phyloP scores from a whole-genome alignment of 1,140 invertebrate species.

The Chironomus striatipennis region DNA sequence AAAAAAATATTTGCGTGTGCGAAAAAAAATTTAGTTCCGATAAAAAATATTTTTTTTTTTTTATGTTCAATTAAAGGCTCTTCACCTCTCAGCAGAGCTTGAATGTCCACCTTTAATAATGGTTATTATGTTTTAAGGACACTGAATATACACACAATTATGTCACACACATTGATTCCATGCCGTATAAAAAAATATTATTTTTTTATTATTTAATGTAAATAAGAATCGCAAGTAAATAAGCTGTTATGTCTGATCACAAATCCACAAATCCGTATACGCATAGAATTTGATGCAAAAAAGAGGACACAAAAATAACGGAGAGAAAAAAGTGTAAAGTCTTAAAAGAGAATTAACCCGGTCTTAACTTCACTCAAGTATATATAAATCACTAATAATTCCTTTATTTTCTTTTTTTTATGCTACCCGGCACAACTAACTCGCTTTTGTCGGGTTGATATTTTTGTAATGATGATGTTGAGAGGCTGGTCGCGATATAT shows the following conservation, averaged over 20 bases:
- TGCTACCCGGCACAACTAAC: conserved; percentile 18
- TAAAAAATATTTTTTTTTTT: no score
- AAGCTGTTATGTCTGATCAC: background rate
- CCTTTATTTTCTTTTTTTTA: background rate
- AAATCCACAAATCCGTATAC: background rate
- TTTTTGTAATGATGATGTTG: conserved; percentile 19
- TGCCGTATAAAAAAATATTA: background rate
- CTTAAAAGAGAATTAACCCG: conserved; percentile 21
- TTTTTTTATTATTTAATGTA: background rate
- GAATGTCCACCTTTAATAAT: no score
- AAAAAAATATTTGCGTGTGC: no score
- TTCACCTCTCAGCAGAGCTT: no score
- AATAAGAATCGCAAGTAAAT: background rate
- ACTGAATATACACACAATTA: no score
- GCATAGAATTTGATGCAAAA: background rate
- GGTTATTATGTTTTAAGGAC: no score
- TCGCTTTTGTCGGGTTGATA: conserved; percentile 20
- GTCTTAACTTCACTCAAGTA: background rate
- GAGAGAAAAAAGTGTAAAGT: conserved; percentile 17
- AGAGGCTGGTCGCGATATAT: conserved; percentile 19
- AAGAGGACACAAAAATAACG: background rate
- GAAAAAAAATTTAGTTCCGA: no score
- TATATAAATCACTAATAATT: conserved; percentile 22
- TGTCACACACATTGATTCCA: no score
- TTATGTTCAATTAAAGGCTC: no score